Evolutionary conservation across 2,888 invertebrate genomes (phyloP).

Genomic region (Venustoraphidia nigricollis): DNA sequence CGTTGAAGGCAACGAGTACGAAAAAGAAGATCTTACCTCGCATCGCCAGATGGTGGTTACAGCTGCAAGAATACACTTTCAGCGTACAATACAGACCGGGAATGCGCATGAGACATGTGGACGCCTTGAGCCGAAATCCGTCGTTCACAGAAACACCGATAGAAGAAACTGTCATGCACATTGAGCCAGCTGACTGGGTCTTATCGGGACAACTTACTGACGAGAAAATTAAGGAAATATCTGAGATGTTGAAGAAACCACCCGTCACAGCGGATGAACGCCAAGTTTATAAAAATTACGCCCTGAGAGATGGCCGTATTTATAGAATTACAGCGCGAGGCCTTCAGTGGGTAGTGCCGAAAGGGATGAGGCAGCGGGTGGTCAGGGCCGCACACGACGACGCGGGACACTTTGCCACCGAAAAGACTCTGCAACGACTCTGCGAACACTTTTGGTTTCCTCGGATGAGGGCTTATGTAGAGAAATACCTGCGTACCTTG

Average conservation of each 20-base stretch:
- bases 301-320: constrained; percentile 9
- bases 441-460: constrained; percentile 13
- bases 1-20: too few relatives aligned
- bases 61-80: too few relatives aligned
- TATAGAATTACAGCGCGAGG: constrained; percentile 8
- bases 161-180: constrained; percentile 20
- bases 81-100: too few relatives aligned
- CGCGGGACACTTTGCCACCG: constrained; percentile 9
- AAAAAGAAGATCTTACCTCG: too few relatives aligned
- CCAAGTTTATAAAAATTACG: constrained; percentile 8
- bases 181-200: constrained; percentile 13
- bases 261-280: not conserved
- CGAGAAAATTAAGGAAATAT: too few relatives aligned
- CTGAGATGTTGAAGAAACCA: too few relatives aligned
- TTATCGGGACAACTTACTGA: constrained; percentile 8
- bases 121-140: too few relatives aligned
- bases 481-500: too few relatives aligned
- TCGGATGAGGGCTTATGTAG: constrained; percentile 11
- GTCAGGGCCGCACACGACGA: constrained; percentile 11
- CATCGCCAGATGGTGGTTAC: too few relatives aligned
- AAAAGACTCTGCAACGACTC: constrained; percentile 12
- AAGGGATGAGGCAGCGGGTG: constrained; percentile 9
- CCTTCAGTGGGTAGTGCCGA: constrained; percentile 11
- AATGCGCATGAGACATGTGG: too few relatives aligned
- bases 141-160: too few relatives aligned